Conservation (phyloP, 53 echinoderm and acorn worm species). For the Holothuria leucospilota region DNA sequence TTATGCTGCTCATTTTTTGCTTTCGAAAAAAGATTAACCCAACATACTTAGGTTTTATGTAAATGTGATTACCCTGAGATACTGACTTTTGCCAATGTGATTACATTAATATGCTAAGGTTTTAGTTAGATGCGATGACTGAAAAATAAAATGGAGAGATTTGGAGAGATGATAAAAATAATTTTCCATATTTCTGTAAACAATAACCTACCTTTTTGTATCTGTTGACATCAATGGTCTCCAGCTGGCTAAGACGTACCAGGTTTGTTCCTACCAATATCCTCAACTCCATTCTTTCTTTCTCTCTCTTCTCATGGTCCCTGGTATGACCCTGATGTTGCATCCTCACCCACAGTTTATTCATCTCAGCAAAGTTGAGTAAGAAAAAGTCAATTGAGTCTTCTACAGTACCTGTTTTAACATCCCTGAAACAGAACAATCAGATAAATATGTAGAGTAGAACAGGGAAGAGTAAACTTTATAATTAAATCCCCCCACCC, state of each 20-base stretch:
- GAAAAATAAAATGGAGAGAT: too few species aligned
- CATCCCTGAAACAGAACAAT: conserved; percentile 53
- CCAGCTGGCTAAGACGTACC: conserved; percentile 95
- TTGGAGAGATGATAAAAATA: too few species aligned
- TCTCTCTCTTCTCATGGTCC: conserved; percentile 94
- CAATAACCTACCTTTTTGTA: conserved; percentile 81
- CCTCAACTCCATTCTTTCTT: conserved; percentile 89
- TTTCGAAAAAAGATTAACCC: too few species aligned
- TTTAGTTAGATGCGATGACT: too few species aligned
- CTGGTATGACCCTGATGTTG: conserved; percentile 98
- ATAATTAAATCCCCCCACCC: too few species aligned
- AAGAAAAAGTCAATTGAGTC: conserved; percentile 99
- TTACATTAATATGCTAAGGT: too few species aligned
- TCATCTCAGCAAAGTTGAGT: conserved; percentile 99
- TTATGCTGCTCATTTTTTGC: too few species aligned
- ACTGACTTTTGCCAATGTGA: too few species aligned
- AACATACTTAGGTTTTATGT: too few species aligned
- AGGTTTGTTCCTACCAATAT: conserved; percentile 98
- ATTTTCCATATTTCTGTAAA: neutral
- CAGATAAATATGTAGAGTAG: too few species aligned
- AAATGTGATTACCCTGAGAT: too few species aligned
- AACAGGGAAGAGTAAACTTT: too few species aligned
- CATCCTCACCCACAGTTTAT: conserved; percentile 98
- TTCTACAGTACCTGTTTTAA: conserved; percentile 76
- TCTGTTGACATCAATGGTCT: conserved; percentile 82